Evolutionary conservation across 1,140 invertebrate genomes (phyloP).

Genomic region (Leptopilina boulardi): DNA sequence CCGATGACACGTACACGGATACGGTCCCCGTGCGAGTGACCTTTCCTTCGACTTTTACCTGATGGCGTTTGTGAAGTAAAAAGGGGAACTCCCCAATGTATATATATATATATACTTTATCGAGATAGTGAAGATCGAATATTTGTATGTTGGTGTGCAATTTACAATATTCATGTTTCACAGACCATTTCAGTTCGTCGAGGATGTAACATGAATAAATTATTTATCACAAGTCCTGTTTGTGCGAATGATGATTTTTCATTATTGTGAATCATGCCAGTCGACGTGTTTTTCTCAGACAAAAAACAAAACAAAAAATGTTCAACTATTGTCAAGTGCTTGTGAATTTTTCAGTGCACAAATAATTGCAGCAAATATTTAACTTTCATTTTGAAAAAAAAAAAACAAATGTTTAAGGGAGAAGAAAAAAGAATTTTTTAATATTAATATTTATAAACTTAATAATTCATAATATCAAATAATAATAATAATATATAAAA

Average conservation of each 20-base stretch:
- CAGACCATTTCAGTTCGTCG: not conserved
- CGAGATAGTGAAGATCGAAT: slow-evolving; percentile 10
- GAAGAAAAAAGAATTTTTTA: too few relatives aligned
- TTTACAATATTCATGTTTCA: not conserved
- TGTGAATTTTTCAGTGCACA: not conserved
- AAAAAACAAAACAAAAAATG: not conserved
- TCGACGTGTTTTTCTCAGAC: not conserved
- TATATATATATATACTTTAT: not conserved
- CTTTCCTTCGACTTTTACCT: slow-evolving; percentile 22
- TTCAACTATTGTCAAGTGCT: not conserved
- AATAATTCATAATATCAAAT: too few relatives aligned
- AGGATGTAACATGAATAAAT: not conserved
- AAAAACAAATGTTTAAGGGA: too few relatives aligned
- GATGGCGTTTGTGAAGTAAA: not conserved
- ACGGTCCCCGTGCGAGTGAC: slow-evolving; percentile 9
- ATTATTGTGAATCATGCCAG: slow-evolving; percentile 8
- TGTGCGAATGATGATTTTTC: not conserved
- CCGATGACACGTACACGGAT: slow-evolving; percentile 20
- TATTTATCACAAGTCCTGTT: not conserved
- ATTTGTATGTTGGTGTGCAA: not conserved
- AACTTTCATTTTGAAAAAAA: too few relatives aligned
- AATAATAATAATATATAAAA: too few relatives aligned
- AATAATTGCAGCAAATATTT: too few relatives aligned
- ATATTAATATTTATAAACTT: too few relatives aligned
- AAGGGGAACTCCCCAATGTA: not conserved